Evolutionary conservation across 2,797 vertebrate species (phyloP).

Genomic region (Mus caroli): DNA sequence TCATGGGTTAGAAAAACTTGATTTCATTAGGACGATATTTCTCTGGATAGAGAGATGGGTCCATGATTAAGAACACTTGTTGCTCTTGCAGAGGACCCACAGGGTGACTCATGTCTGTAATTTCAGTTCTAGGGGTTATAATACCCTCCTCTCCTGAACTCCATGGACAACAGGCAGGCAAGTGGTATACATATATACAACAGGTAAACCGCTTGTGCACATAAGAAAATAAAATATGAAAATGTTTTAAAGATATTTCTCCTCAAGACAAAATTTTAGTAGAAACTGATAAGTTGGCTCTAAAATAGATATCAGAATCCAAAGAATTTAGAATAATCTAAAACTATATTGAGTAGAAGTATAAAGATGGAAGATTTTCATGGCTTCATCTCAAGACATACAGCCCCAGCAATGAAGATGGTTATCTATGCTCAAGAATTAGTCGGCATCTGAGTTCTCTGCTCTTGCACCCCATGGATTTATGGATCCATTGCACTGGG

Average conservation of each 20-base stretch:
- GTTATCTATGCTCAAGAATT: no score
- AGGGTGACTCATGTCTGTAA: not conserved
- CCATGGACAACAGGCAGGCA: not conserved
- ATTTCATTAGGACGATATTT: conserved; percentile 7
- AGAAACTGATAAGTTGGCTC: conserved; percentile 30
- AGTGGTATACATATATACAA: not conserved
- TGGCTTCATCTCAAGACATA: conserved; percentile 33
- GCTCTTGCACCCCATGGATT: no score
- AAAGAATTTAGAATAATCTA: conserved; percentile 57
- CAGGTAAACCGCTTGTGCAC: not conserved
- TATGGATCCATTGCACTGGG: no score
- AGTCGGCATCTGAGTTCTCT: no score
- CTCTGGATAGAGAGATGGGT: not conserved
- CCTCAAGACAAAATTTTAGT: not conserved
- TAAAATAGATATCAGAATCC: conserved; percentile 40
- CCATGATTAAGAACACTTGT: not conserved
- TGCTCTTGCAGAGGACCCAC: not conserved
- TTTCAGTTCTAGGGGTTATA: not conserved
- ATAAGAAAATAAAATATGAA: not conserved
- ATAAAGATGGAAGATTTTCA: conserved; percentile 27
- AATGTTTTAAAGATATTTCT: conserved; percentile 16
- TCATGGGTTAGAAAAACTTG: conserved; percentile 1
- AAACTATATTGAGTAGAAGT: conserved; percentile 48
- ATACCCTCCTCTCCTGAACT: not conserved
- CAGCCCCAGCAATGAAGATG: not conserved